Percentiles rank a stretch among this genome's conserved stretches.
phyloP scores from a whole-genome alignment of 2,888 invertebrate species.

The Adineta ricciae region DNA sequence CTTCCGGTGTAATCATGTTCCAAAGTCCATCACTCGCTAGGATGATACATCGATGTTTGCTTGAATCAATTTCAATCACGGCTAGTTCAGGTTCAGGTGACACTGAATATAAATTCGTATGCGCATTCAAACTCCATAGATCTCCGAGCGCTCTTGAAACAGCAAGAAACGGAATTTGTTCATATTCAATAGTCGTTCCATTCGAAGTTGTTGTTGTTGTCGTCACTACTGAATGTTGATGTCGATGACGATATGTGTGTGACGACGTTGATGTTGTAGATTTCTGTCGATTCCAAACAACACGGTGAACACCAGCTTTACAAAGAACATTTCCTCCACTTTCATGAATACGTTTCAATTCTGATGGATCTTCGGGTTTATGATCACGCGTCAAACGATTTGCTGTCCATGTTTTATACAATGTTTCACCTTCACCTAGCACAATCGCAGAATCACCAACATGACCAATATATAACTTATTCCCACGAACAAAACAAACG shows the following conservation, averaged over 20 bases:
- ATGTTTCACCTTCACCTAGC: constrained; percentile 55
- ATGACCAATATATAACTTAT: constrained; percentile 86
- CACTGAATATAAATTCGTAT: constrained; percentile 81
- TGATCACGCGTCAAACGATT: constrained; percentile 60
- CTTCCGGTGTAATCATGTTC: constrained; percentile 79
- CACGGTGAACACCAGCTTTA: constrained; percentile 77
- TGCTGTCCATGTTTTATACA: constrained; percentile 36
- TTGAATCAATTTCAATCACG: constrained; percentile 67
- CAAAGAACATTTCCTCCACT: constrained; percentile 56
- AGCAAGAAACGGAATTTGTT: constrained; percentile 59
- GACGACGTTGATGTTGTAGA: constrained; percentile 13
- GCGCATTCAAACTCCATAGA: constrained; percentile 90
- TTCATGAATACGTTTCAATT: constrained; percentile 67
- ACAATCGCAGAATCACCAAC: constrained; percentile 96
- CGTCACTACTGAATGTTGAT: constrained; percentile 53
- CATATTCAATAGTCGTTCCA: constrained; percentile 59
- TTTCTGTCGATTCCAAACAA: constrained; percentile 85
- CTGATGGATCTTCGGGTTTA: constrained; percentile 77
- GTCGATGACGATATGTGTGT: background rate
- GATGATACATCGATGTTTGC: constrained; percentile 65
- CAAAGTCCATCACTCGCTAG: constrained; percentile 92
- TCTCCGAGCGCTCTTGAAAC: constrained; percentile 91
- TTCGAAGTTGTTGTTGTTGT: constrained; percentile 56
- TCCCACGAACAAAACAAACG: constrained; percentile 79
- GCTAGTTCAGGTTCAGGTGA: constrained; percentile 91